Base-by-base conservation (phyloP, 2,113 vertebrate species). In the Electrona antarctica region DNA sequence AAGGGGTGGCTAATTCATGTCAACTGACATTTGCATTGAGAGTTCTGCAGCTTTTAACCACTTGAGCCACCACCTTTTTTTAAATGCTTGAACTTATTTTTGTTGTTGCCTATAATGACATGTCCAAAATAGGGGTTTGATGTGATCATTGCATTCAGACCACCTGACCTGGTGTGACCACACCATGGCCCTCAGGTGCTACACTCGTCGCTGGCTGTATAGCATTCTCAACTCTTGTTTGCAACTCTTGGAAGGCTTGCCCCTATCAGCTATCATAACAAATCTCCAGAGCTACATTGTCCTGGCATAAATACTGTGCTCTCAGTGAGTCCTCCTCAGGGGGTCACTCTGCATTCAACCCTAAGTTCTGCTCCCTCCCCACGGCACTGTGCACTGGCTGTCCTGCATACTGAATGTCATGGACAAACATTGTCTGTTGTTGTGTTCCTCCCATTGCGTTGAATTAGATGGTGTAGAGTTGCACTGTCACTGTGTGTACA, bases 321-420 rank as follows among this genome's bases (percentile, higher is more conserved):
- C 67, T 86, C 48, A 86, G 13, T 78, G 81, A 66, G 59, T 71
- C 67, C 3, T 71, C 83, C 84, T 78, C 74, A 55, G 86, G 78
- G 69, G 72, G 73, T 81, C 74, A 77, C 83, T 88, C 85, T 86
- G 85, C 82, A 87, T 88, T 85, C 84, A 88, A 0, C 10, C 71
- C 50, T 67, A 4, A 41, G 60, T 50, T 29, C 70, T 52, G 67
- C 48, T 61, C 45, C 5, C 73, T 69, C 77, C 67, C 64, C 12
- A 33, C 56, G 14, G 13, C 64, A 8, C 12, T 62, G 76, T 46
- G 69, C 13, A 69, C 81, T 54, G 6, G 71, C 86, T 77, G 71
- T 72, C 73, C 84, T 86, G 88, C 86, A 88, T 89, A 85, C 86
- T 79, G 83, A 89, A 69, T 51, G 50, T 54, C 59, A 60, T 54